Evolutionary conservation across 64 coral and sea anemone genomes (phyloP).

Genomic region (Astreopora myriophthalma): DNA sequence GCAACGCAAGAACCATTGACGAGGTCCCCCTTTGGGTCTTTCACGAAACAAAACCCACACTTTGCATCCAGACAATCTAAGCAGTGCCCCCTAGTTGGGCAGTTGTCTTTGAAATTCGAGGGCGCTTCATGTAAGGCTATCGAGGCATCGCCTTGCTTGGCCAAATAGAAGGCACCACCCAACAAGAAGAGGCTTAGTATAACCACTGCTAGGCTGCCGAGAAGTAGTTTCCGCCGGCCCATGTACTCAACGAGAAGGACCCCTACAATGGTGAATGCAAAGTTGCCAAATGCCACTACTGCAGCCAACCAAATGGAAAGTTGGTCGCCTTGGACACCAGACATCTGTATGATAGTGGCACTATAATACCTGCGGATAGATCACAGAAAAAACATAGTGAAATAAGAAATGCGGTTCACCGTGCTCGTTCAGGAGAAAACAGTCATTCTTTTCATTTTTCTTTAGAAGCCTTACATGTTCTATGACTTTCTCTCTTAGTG

Average conservation of each 20-base stretch:
- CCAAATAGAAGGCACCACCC: conserved; percentile 86
- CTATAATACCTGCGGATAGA: conserved; percentile 86
- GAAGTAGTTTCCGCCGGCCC: conserved; percentile 87
- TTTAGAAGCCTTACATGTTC: too few relatives aligned
- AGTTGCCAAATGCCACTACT: conserved; percentile 88
- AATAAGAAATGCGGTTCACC: too few relatives aligned
- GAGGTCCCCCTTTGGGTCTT: conserved; percentile 18
- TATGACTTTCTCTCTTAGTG: too few relatives aligned
- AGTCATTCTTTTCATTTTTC: too few relatives aligned
- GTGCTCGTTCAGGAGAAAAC: too few relatives aligned
- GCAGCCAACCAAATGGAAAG: conserved; percentile 86
- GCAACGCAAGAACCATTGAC: conserved; percentile 85
- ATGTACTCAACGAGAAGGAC: conserved; percentile 87
- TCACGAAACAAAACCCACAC: conserved; percentile 91
- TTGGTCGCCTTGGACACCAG: conserved; percentile 75
- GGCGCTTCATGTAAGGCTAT: conserved; percentile 41
- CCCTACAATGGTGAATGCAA: conserved; percentile 86
- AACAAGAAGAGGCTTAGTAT: conserved; percentile 72
- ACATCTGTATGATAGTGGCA: conserved; percentile 97
- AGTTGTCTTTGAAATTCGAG: neutral
- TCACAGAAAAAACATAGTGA: neutral
- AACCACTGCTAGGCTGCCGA: conserved; percentile 82
- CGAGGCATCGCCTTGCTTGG: conserved; percentile 29
- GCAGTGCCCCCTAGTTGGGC: conserved; percentile 32
- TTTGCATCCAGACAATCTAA: conserved; percentile 58